Evolutionary conservation across 2,888 invertebrate genomes (phyloP).

Genomic region (Gerris lacustris): DNA sequence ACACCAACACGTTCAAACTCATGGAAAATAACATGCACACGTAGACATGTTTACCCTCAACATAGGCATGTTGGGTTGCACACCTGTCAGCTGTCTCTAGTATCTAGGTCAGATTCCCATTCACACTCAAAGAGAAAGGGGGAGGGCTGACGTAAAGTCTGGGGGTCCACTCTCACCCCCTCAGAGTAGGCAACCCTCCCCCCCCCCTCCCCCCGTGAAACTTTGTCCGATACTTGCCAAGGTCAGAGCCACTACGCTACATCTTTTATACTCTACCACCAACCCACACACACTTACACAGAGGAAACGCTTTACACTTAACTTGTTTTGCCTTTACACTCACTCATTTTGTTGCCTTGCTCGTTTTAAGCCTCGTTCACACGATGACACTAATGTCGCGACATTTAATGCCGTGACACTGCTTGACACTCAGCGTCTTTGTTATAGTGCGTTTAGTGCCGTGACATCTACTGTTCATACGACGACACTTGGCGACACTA

Average conservation of each 20-base stretch:
- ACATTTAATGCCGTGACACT: too few relatives aligned
- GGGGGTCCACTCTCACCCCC: not conserved
- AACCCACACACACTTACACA: too few relatives aligned
- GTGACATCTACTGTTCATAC: too few relatives aligned
- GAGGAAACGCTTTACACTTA: too few relatives aligned
- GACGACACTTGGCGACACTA: too few relatives aligned
- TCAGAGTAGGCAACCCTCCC: not conserved
- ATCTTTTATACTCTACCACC: not conserved
- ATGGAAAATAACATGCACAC: not conserved
- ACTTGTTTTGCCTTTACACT: too few relatives aligned
- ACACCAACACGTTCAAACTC: not conserved
- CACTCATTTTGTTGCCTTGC: too few relatives aligned
- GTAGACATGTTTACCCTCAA: not conserved
- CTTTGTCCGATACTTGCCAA: constrained; percentile 5
- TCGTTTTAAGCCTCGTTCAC: too few relatives aligned
- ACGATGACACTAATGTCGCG: too few relatives aligned
- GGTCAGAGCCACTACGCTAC: not conserved
- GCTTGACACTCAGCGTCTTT: too few relatives aligned
- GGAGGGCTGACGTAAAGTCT: constrained; percentile 3
- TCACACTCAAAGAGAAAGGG: constrained; percentile 3
- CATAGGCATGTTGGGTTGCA: not conserved
- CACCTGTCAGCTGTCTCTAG: constrained; percentile 1
- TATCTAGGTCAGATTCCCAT: constrained; percentile 1
- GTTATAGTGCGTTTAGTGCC: too few relatives aligned
- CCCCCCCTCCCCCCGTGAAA: not conserved